Evolutionary conservation across 2,888 invertebrate genomes (phyloP).

Genomic region (Troglohyphantes excavatus): DNA sequence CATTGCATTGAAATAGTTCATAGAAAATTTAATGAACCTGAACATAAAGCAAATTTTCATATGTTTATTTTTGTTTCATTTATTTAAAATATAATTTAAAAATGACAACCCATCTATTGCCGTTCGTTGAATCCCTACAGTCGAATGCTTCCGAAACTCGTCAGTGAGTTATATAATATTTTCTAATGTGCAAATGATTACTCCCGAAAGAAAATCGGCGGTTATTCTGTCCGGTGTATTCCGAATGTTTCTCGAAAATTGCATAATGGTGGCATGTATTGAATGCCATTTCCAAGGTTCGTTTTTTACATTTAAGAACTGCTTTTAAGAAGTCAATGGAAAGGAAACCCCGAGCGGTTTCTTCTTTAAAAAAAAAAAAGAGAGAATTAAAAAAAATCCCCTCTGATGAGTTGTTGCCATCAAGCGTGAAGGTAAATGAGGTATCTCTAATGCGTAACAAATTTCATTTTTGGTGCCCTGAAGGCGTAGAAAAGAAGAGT

Average conservation of each 20-base stretch:
- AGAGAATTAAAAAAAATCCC: background rate
- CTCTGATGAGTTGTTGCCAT: background rate
- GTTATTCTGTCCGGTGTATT: background rate
- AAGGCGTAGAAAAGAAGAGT: slow-evolving; percentile 9
- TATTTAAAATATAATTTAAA: no score
- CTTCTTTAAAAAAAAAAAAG: background rate
- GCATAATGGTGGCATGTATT: background rate
- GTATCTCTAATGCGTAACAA: slow-evolving; percentile 13
- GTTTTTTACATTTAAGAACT: background rate
- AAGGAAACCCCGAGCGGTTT: background rate
- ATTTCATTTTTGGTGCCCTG: slow-evolving; percentile 23
- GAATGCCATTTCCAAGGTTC: background rate
- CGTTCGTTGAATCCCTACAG: no score
- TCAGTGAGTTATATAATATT: no score
- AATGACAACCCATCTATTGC: no score
- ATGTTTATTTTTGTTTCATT: no score
- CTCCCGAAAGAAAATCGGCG: background rate
- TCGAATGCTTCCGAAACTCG: no score
- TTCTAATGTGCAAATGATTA: no score
- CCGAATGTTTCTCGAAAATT: background rate
- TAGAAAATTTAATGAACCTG: no score
- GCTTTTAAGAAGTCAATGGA: background rate
- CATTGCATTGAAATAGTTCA: no score
- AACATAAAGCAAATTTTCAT: no score
- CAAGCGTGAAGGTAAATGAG: background rate